Conservation (phyloP, 1,140 invertebrate species). For the Ctenoplectra terminalis region DNA sequence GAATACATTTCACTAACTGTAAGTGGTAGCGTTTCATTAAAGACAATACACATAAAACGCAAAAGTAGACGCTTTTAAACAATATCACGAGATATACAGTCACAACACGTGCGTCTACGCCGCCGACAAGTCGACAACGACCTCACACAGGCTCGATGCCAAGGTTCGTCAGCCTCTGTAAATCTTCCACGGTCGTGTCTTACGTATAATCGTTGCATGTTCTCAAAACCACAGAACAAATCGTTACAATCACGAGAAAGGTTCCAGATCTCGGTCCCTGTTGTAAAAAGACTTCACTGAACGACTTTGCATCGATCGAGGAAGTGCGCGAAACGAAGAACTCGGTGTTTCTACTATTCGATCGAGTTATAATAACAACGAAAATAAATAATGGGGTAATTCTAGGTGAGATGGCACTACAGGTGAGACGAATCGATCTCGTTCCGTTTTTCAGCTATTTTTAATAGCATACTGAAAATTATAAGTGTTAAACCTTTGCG, state of each 20-base stretch:
- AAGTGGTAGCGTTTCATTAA: not conserved
- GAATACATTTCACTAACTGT: not conserved
- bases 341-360: not conserved
- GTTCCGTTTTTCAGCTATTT: too few relatives aligned
- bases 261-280: not conserved
- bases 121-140: slow-evolving; percentile 67
- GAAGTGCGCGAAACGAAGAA: slow-evolving; percentile 15
- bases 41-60: slow-evolving; percentile 10
- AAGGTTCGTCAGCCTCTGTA: slow-evolving; percentile 16
- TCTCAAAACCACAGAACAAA: not conserved
- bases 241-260: not conserved
- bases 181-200: slow-evolving; percentile 25
- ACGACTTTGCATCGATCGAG: slow-evolving; percentile 14
- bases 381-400: too few relatives aligned
- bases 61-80: slow-evolving; percentile 16
- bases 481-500: too few relatives aligned
- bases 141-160: slow-evolving; percentile 1
- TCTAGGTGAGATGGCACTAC: too few relatives aligned
- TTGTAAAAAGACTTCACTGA: slow-evolving; percentile 37
- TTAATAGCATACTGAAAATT: too few relatives aligned
- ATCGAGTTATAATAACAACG: too few relatives aligned
- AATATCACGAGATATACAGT: slow-evolving; percentile 45
- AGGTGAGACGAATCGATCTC: too few relatives aligned
- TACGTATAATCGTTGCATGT: slow-evolving; percentile 44
- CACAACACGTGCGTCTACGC: slow-evolving; percentile 69